Conservation (phyloP, 2,797 vertebrate species). For the Syngnathus acus region DNA sequence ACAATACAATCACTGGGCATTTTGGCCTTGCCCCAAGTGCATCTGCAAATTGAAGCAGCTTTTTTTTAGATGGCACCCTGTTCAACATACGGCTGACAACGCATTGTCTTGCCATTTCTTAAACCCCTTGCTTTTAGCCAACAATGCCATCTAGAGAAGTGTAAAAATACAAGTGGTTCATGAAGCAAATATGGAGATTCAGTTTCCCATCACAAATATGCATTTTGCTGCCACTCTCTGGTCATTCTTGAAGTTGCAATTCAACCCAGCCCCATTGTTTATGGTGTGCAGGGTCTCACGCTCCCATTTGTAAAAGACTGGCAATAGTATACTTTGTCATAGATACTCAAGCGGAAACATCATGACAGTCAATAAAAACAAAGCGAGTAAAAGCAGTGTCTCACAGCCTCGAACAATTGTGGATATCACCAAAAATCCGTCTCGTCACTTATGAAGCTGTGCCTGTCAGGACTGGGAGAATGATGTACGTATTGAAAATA, state of each 20-base stretch:
- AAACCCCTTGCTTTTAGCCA: no score
- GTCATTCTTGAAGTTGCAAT: neutral
- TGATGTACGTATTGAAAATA: conserved; percentile 24
- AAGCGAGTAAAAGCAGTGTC: conserved; percentile 6
- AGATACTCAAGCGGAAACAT: neutral
- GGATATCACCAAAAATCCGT: conserved; percentile 5
- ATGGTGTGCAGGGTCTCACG: neutral
- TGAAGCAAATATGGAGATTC: no score
- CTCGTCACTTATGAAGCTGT: conserved; percentile 19
- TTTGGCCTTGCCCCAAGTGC: no score
- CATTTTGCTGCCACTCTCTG: no score
- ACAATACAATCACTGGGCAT: no score
- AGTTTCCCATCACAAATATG: no score
- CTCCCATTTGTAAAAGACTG: neutral
- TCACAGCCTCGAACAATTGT: conserved; percentile 11
- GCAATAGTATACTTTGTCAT: neutral
- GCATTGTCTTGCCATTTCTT: no score
- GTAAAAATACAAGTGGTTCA: no score
- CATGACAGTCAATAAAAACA: conserved; percentile 8
- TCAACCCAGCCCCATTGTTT: neutral
- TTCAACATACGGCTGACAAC: no score
- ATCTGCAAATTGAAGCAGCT: no score
- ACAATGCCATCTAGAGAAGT: no score
- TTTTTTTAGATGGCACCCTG: no score
- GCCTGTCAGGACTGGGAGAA: conserved; percentile 12